A percentile compares a stretch with the other conserved stretches of the same genome.
These are phyloP conservation scores for Macrocentrus cingulum DNA, from an alignment of 1,140 invertebrate species.

Conservation along the genomic window DNA sequence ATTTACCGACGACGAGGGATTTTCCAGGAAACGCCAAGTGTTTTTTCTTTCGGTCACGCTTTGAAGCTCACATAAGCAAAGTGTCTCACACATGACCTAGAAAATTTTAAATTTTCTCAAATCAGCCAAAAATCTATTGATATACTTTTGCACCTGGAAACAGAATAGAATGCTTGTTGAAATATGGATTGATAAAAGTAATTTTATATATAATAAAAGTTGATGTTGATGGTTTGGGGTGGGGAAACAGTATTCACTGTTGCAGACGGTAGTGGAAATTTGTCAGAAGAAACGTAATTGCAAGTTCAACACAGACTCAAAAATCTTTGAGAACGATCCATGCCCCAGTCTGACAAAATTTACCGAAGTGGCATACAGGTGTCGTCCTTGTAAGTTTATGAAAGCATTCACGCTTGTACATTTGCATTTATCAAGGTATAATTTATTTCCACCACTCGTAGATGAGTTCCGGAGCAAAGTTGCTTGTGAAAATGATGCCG, in stretches of 20 bases:
- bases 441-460: slow-evolving; percentile 64
- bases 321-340: slow-evolving; percentile 80
- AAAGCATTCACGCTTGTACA: not conserved
- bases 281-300: slow-evolving; percentile 90
- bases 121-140: too few relatives aligned
- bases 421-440: slow-evolving; percentile 28
- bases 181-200: too few relatives aligned
- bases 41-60: slow-evolving; percentile 21
- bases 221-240: too few relatives aligned
- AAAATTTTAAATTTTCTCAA: slow-evolving; percentile 1
- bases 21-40: slow-evolving; percentile 20
- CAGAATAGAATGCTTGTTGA: too few relatives aligned
- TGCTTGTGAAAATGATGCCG: slow-evolving; percentile 85
- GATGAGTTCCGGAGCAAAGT: slow-evolving; percentile 90
- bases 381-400: slow-evolving; percentile 85
- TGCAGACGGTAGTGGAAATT: slow-evolving; percentile 88
- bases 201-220: too few relatives aligned
- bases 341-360: slow-evolving; percentile 85
- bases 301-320: slow-evolving; percentile 80
- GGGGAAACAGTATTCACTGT: slow-evolving; percentile 84
- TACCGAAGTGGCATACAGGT: slow-evolving; percentile 91
- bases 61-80: slow-evolving; percentile 11
- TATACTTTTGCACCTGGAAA: too few relatives aligned
- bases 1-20: slow-evolving; percentile 15
- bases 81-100: slow-evolving; percentile 10